These are phyloP conservation scores for Halyomorpha halys DNA, from an alignment of 1,140 invertebrate species.

Conservation along the genomic window DNA sequence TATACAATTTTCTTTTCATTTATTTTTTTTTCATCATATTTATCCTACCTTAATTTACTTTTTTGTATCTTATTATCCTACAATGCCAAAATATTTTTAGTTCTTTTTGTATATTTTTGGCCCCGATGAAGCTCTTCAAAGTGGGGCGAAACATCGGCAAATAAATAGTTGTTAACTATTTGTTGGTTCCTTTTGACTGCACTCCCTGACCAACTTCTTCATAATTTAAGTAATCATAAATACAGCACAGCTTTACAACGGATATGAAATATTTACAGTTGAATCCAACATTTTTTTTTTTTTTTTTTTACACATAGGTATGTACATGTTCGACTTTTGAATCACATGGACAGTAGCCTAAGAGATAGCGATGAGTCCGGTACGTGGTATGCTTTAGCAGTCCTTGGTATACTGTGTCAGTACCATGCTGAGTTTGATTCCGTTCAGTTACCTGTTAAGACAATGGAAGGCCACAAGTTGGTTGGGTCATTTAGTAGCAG, in stretches of 20 bases:
- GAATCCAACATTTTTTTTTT: background rate
- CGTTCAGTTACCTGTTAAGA: slow-evolving; percentile 1
- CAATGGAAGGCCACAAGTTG: slow-evolving; percentile 12
- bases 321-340: background rate
- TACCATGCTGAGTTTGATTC: background rate
- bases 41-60: too few relatives aligned
- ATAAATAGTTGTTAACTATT: too few relatives aligned
- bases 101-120: too few relatives aligned
- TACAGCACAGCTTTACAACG: background rate
- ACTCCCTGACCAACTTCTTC: too few relatives aligned
- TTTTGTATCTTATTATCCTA: too few relatives aligned
- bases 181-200: too few relatives aligned
- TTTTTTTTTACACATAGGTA: slow-evolving; percentile 3
- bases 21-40: too few relatives aligned
- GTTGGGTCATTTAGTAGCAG: background rate
- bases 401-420: background rate
- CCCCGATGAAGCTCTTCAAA: too few relatives aligned
- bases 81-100: too few relatives aligned
- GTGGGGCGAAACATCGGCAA: too few relatives aligned
- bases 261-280: background rate
- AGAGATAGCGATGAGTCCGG: background rate
- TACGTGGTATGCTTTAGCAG: background rate
- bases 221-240: background rate
- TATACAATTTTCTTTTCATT: too few relatives aligned
- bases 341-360: slow-evolving; percentile 11